Percentiles rank a stretch among this genome's conserved stretches.
Evolutionary conservation across 2,797 vertebrate species (phyloP).

Genomic region (Tarsius wallacei): DNA sequence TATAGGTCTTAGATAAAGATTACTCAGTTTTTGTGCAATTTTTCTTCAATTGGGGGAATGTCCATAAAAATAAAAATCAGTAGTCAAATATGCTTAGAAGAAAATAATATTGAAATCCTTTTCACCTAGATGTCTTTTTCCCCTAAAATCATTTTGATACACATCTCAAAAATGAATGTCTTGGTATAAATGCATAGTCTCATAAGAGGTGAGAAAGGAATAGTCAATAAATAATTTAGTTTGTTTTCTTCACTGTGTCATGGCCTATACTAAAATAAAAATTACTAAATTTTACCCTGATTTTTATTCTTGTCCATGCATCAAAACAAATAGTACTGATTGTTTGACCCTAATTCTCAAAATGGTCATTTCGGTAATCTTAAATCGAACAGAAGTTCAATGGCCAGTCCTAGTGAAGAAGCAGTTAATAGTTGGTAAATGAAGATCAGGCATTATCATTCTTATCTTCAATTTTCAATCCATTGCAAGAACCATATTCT

Average conservation of each 20-base stretch:
- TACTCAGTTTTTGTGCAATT: background rate
- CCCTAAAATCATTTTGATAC: constrained; percentile 73
- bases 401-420: background rate
- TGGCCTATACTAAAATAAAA: constrained; percentile 72
- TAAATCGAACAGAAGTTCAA: constrained; percentile 9
- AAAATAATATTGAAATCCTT: constrained; percentile 75
- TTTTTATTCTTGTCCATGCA: constrained; percentile 30
- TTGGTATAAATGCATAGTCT: constrained; percentile 75
- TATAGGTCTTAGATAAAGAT: background rate
- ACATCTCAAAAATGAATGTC: constrained; percentile 73
- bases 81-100: constrained; percentile 47
- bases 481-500: background rate
- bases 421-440: background rate
- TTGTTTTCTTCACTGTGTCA: background rate
- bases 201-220: constrained; percentile 67
- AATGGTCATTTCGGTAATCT: background rate
- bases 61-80: constrained; percentile 72
- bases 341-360: background rate
- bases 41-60: background rate
- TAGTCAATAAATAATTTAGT: constrained; percentile 76
- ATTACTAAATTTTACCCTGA: constrained; percentile 70
- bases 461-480: background rate
- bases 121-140: constrained; percentile 39
- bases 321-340: constrained; percentile 10
- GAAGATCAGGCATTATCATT: background rate